phyloP scores from a whole-genome alignment of 2,888 invertebrate species.

The Yponomeuta evonymella region DNA sequence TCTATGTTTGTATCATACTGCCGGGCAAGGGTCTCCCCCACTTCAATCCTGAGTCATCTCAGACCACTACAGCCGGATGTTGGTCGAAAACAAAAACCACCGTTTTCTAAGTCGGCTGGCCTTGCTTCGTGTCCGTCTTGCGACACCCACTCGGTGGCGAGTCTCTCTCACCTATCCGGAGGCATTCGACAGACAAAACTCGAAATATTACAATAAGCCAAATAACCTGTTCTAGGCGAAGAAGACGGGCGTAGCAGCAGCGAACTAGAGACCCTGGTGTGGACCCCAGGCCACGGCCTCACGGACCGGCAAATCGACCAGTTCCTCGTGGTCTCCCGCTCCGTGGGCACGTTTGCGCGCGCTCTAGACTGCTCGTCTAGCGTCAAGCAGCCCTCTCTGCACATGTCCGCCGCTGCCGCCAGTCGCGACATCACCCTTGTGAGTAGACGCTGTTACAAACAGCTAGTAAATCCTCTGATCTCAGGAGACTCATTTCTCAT shows the following conservation, averaged over 20 bases:
- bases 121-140: too few relatives aligned
- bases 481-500: too few relatives aligned
- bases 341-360: conserved; percentile 98
- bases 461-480: not conserved
- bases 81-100: too few relatives aligned
- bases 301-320: conserved; percentile 98
- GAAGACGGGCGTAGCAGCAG: conserved; percentile 79
- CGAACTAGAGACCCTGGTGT: conserved; percentile 93
- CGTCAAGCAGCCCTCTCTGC: conserved; percentile 97
- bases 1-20: too few relatives aligned
- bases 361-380: conserved; percentile 99
- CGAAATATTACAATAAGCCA: not conserved
- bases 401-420: conserved; percentile 99
- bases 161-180: too few relatives aligned
- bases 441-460: conserved; percentile 29
- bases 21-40: too few relatives aligned
- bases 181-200: too few relatives aligned
- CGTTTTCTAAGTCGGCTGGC: too few relatives aligned
- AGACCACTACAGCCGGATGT: too few relatives aligned
- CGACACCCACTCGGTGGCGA: too few relatives aligned
- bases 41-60: too few relatives aligned
- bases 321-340: conserved; percentile 94
- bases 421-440: conserved; percentile 98
- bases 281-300: conserved; percentile 94
- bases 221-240: conserved; percentile 68